Conservation (phyloP, 2,113 vertebrate genomes). For the Talpa occidentalis region DNA sequence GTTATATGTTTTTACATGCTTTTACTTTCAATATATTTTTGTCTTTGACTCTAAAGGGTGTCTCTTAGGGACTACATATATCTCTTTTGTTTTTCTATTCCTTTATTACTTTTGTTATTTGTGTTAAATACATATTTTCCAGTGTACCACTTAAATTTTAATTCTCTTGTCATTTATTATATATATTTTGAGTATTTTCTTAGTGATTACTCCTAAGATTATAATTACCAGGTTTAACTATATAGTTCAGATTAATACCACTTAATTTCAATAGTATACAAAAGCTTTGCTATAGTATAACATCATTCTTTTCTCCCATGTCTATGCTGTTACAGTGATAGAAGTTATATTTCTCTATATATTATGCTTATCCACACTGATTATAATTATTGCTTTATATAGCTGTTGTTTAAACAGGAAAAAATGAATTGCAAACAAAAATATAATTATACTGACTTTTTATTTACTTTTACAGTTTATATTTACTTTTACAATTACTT, state of each 20-base stretch:
- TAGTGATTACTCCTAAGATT: not conserved
- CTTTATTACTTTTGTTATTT: conserved; percentile 7
- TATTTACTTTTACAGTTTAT: not conserved
- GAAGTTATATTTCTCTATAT: conserved; percentile 24
- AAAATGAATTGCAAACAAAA: conserved; percentile 24
- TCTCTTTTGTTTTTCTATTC: not conserved
- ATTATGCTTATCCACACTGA: not conserved
- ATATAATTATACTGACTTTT: conserved; percentile 24
- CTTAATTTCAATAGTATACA: conserved; percentile 12
- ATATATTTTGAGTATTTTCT: conserved; percentile 2
- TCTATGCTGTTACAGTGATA: conserved; percentile 3
- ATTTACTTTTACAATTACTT: conserved; percentile 13
- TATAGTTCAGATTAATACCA: conserved; percentile 12
- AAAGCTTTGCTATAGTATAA: conserved; percentile 14
- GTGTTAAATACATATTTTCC: not conserved
- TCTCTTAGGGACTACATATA: not conserved
- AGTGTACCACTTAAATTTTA: conserved; percentile 20
- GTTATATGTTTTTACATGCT: not conserved
- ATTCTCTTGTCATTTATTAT: not conserved
- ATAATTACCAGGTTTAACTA: not conserved
- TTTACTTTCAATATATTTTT: not conserved
- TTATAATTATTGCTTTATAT: conserved; percentile 43
- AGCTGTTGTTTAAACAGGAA: conserved; percentile 42
- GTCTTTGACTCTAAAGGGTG: conserved; percentile 10
- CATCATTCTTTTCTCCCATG: not conserved